Conservation (phyloP, 2,113 vertebrate genomes). For the Balaeniceps rex region DNA sequence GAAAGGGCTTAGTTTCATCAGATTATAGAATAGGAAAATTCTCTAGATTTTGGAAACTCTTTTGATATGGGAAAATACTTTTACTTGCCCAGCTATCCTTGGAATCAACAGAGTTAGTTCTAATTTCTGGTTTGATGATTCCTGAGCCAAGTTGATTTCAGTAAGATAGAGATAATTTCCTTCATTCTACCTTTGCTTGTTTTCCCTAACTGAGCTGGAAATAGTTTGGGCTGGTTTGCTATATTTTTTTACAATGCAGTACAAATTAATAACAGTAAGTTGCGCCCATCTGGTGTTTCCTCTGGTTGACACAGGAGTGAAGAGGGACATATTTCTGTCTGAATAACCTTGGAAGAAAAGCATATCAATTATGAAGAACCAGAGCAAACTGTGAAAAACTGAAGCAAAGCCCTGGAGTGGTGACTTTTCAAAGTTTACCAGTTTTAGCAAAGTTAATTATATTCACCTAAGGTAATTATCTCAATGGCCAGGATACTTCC, state of each 20-base stretch:
- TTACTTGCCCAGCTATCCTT: background rate
- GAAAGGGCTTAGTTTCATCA: background rate
- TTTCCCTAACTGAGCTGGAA: background rate
- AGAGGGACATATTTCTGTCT: background rate
- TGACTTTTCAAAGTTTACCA: background rate
- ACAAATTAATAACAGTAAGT: conserved; percentile 41
- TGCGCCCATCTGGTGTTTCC: conserved; percentile 18
- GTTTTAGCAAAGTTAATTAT: background rate
- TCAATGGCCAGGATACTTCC: background rate
- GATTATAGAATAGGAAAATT: background rate
- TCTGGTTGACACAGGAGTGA: background rate
- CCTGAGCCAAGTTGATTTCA: background rate
- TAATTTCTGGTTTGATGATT: background rate
- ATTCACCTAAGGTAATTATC: background rate
- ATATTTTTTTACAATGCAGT: background rate
- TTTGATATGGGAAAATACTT: background rate
- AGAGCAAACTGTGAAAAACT: conserved; percentile 33
- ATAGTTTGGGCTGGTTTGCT: background rate
- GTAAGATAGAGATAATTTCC: background rate
- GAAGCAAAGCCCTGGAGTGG: background rate
- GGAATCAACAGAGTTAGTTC: background rate
- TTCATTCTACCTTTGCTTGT: background rate
- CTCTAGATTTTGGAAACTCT: background rate
- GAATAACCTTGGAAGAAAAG: conserved; percentile 36
- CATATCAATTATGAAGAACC: conserved; percentile 36